Evolutionary conservation across 1,140 invertebrate genomes (phyloP).

Genomic region (Mya arenaria): DNA sequence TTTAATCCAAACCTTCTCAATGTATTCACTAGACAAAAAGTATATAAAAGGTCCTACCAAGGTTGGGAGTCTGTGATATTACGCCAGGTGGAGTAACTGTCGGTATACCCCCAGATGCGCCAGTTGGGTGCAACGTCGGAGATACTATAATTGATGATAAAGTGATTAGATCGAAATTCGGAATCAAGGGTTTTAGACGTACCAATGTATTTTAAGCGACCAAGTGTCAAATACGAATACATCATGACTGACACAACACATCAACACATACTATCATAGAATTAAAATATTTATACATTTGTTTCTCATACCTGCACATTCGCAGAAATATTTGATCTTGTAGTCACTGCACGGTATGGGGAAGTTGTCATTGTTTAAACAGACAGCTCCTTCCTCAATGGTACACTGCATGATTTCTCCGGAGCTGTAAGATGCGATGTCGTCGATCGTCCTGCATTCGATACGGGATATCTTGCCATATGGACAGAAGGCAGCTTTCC

Average conservation of each 20-base stretch:
- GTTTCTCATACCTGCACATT: conserved; percentile 32
- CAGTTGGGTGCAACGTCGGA: conserved; percentile 19
- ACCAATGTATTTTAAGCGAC: too few species aligned
- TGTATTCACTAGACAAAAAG: too few species aligned
- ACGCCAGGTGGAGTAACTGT: too few species aligned
- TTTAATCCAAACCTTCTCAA: too few species aligned
- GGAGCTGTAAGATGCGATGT: conserved; percentile 63
- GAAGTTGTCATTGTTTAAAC: conserved; percentile 66
- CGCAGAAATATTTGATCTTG: conserved; percentile 78
- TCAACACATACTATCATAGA: too few species aligned
- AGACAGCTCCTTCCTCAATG: conserved; percentile 63
- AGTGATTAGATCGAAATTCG: too few species aligned
- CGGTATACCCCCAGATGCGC: background rate
- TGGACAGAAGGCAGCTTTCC: conserved; percentile 59
- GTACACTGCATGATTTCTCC: conserved; percentile 68
- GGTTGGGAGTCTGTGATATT: too few species aligned
- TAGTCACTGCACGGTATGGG: conserved; percentile 78
- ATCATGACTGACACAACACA: too few species aligned
- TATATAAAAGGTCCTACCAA: too few species aligned
- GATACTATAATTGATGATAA: background rate
- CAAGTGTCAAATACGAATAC: too few species aligned
- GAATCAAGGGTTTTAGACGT: too few species aligned
- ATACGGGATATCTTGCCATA: conserved; percentile 63
- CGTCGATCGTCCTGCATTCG: conserved; percentile 63
- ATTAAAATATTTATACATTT: too few species aligned